Evolutionary conservation across 2,797 vertebrate species (phyloP), one percentile per base, ranked within the genome.

Genomic region (Sylvilagus floridanus): DNA sequence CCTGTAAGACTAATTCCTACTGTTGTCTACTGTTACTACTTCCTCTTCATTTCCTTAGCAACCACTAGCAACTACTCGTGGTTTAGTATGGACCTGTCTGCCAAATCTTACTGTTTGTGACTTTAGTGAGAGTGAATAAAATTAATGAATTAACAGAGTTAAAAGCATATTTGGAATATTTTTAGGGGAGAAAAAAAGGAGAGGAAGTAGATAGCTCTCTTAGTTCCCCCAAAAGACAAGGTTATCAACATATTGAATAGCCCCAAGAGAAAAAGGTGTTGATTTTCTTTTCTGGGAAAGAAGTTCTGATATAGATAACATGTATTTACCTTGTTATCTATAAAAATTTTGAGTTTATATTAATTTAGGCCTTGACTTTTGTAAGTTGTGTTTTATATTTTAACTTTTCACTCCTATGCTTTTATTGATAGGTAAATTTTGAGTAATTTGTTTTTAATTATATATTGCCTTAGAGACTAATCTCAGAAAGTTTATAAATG

Each of bases 31-130:
- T 93, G 62, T 92, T 91, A 84, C 85, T 83, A 93, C 91, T 93
- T 97, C 94, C 88, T 93, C 92, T 82, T 95, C 76, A 97, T 98
- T 97, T 97, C 97, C 97, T 92, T 98, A 97, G 97, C 97, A 98
- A 98, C 97, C 96, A 87, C 84, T 94, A 81, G 94, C 62, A 93
- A 72, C 93, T 95, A 84, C 94, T 81, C 89, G 92, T 94, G 69
- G 82, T 83, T 94, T 88, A 89, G 69, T 77, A 82, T 90, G 85
- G 82, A 26, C 90, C 93, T 93, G 47, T 73, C n/a, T 84, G 90
- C 89, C 88, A 96, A 37, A 57, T 91, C 76, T 84, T 84, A 84
- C n/a, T 72, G 47, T 91, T 71, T 90, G 85, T 91, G 92, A 92
- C 87, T 95, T 77, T 83, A 72, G 82, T 86, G 94, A 93, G 91